Evolutionary conservation across 2,888 invertebrate genomes (phyloP).

Genomic region (Dynastes tityus): DNA sequence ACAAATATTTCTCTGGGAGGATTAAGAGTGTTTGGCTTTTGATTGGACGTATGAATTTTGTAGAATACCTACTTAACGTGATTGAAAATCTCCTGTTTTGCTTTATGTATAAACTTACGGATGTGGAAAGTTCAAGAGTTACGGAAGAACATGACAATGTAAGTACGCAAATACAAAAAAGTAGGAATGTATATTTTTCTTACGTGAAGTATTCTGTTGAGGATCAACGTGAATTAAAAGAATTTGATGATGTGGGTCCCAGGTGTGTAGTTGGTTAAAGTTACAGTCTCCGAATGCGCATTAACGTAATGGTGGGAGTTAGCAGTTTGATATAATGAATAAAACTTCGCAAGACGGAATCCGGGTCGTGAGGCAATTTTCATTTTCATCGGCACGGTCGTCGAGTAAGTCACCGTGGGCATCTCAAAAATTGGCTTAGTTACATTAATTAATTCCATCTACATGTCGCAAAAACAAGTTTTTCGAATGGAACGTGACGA

Average conservation of each 20-base stretch:
- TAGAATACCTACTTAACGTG: no score
- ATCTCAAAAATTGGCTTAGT: slow-evolving; percentile 38
- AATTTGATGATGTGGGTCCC: slow-evolving; percentile 35
- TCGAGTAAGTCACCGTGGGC: slow-evolving; percentile 6
- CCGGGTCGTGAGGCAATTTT: slow-evolving; percentile 27
- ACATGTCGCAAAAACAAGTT: slow-evolving; percentile 1
- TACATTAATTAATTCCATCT: slow-evolving; percentile 40
- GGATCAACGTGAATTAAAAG: slow-evolving; percentile 40
- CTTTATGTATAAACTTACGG: not conserved
- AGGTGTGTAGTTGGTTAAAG: slow-evolving; percentile 34
- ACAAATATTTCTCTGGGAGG: no score
- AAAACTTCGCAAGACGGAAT: slow-evolving; percentile 27
- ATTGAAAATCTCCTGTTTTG: no score
- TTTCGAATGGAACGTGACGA: slow-evolving; percentile 5
- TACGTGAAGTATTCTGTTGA: not conserved
- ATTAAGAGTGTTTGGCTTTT: no score
- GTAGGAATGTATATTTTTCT: not conserved
- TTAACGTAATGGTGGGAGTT: slow-evolving; percentile 41
- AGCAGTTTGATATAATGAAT: slow-evolving; percentile 43
- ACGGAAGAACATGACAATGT: not conserved
- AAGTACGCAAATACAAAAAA: not conserved
- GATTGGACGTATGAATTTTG: no score
- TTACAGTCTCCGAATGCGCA: slow-evolving; percentile 34
- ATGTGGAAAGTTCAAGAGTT: not conserved
- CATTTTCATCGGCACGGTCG: slow-evolving; percentile 23